Percentiles rank a stretch among this genome's conserved stretches.
These are phyloP conservation scores for Nasonia longicornis DNA, from an alignment of 1,140 invertebrate genomes.

Conservation along the genomic window DNA sequence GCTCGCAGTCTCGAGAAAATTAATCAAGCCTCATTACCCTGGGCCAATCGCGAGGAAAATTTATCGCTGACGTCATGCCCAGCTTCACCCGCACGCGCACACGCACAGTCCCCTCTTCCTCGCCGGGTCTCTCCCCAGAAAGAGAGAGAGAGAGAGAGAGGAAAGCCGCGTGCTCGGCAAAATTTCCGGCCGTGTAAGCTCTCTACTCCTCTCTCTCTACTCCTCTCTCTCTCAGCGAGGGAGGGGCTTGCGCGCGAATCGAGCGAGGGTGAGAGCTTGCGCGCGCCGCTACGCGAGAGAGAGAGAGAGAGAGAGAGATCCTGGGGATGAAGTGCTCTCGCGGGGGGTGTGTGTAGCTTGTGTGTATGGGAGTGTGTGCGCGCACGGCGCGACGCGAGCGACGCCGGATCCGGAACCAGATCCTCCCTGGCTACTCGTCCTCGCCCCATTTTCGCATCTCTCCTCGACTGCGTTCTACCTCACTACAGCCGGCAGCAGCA, in stretches of 20 bases:
- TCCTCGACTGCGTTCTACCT: constrained; percentile 20
- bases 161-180: constrained; percentile 25
- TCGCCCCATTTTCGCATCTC: constrained; percentile 53
- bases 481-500: not conserved
- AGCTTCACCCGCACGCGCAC: not conserved
- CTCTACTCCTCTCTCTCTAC: no score
- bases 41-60: constrained; percentile 15
- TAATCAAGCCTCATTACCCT: constrained; percentile 13
- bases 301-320: not conserved
- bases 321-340: constrained; percentile 54
- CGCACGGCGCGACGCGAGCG: constrained; percentile 54
- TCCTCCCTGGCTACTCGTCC: constrained; percentile 46
- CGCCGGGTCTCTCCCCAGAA: not conserved
- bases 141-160: constrained; percentile 31
- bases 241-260: constrained; percentile 41
- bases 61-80: constrained; percentile 38
- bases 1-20: not conserved
- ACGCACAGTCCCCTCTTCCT: not conserved
- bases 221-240: constrained; percentile 18
- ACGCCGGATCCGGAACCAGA: constrained; percentile 60
- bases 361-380: constrained; percentile 39
- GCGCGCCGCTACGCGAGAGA: constrained; percentile 17
- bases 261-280: constrained; percentile 38
- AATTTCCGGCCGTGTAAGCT: constrained; percentile 1
- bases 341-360: constrained; percentile 38